A percentile compares a stretch with the other conserved stretches of the same genome.
These are phyloP conservation scores for Aphaenogaster floridana DNA, from an alignment of 1,140 invertebrate species.

Conservation along the genomic window DNA sequence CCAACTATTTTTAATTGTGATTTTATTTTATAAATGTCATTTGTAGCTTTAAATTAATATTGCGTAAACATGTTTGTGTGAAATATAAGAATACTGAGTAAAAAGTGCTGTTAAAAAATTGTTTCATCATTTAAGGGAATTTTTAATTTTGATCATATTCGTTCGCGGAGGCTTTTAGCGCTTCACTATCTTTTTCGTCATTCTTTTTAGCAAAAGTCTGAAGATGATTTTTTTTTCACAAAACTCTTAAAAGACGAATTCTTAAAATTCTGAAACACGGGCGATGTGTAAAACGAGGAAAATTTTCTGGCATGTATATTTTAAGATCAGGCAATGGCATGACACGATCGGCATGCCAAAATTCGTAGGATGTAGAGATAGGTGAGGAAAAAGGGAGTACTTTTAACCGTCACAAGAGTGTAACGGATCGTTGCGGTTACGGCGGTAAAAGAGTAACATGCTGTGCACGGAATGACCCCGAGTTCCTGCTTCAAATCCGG, in stretches of 20 bases:
- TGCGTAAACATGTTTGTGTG: neutral
- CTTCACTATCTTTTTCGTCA: neutral
- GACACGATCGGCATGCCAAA: neutral
- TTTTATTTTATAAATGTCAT: constrained; percentile 15
- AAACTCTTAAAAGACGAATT: constrained; percentile 21
- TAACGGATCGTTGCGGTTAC: constrained; percentile 28
- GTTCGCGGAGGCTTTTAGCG: neutral
- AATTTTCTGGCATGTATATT: neutral
- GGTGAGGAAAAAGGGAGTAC: neutral
- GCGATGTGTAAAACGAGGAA: neutral
- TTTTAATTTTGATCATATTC: constrained; percentile 42
- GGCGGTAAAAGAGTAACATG: constrained; percentile 20
- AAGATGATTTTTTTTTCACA: constrained; percentile 5
- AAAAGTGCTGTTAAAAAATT: neutral
- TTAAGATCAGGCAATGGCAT: neutral
- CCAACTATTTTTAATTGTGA: neutral
- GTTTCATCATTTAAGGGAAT: constrained; percentile 19
- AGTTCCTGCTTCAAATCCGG: constrained; percentile 60
- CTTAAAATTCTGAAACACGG: constrained; percentile 37
- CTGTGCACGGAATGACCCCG: constrained; percentile 21
- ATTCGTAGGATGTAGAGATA: constrained; percentile 18
- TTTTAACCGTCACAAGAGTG: neutral
- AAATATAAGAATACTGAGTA: neutral
- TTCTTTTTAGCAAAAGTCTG: constrained; percentile 8
- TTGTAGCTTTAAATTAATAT: constrained; percentile 1